Percentiles rank a stretch among this genome's conserved stretches.
These are phyloP conservation scores for Mastomys coucha DNA, from an alignment of 2,113 vertebrate species.

Conservation along the genomic window DNA sequence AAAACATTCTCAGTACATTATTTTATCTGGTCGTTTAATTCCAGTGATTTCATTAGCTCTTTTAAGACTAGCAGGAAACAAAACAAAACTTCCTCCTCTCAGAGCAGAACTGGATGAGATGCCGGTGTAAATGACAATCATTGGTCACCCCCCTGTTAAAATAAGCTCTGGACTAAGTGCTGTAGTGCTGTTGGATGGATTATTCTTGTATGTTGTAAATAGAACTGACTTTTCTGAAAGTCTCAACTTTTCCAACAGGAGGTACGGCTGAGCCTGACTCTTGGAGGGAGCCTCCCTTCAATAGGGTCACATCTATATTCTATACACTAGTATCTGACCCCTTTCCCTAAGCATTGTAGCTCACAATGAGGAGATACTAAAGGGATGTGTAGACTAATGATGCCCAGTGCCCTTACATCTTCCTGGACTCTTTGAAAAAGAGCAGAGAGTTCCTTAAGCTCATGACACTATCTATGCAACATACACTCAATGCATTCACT, in stretches of 20 bases:
- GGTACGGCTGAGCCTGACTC: background rate
- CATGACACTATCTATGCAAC: too few relatives aligned
- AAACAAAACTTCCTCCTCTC: background rate
- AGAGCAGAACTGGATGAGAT: background rate
- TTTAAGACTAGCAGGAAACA: conserved; percentile 25
- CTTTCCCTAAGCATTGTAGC: background rate
- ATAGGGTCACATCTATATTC: background rate
- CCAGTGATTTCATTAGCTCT: background rate
- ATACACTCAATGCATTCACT: background rate
- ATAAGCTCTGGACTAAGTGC: background rate
- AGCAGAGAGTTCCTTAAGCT: background rate
- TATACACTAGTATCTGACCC: background rate
- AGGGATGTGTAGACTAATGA: background rate
- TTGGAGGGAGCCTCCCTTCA: background rate
- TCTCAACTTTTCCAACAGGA: background rate
- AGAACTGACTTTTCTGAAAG: background rate
- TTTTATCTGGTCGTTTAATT: background rate
- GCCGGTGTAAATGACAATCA: background rate
- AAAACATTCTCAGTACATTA: background rate
- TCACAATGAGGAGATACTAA: background rate
- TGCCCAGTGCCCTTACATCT: background rate
- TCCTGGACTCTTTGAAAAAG: background rate
- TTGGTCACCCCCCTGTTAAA: background rate
- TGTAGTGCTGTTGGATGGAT: background rate
- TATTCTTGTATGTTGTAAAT: background rate